Percentiles rank a stretch among this genome's conserved stretches.
These are phyloP conservation scores for Apoderus coryli DNA, from an alignment of 2,888 invertebrate genomes.

Conservation along the genomic window DNA sequence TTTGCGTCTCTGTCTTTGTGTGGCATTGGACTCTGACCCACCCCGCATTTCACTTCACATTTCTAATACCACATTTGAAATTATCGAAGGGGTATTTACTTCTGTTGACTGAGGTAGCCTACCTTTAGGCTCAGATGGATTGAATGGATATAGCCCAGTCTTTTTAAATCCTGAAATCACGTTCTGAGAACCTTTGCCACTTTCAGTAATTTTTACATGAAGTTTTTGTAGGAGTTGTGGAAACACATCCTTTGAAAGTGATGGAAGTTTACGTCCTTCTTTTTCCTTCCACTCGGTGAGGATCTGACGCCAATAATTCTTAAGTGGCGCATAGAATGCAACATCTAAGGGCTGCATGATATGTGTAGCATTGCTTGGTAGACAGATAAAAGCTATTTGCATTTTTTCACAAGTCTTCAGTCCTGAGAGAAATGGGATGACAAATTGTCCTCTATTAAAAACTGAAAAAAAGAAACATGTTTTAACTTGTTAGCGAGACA, in stretches of 20 bases:
- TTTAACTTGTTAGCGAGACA: no score
- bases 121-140: slow-evolving; percentile 7
- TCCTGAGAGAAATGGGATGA: no score
- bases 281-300: slow-evolving; percentile 11
- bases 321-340: slow-evolving; percentile 24
- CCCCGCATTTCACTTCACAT: no score
- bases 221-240: slow-evolving; percentile 8
- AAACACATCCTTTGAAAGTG: slow-evolving; percentile 11
- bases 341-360: slow-evolving; percentile 27
- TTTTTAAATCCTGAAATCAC: slow-evolving; percentile 12
- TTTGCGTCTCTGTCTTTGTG: slow-evolving; percentile 1
- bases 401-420: no score
- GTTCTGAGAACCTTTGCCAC: slow-evolving; percentile 8
- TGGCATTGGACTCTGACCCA: no score
- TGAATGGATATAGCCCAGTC: slow-evolving; percentile 11
- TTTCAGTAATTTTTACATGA: slow-evolving; percentile 8
- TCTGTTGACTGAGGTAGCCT: no score
- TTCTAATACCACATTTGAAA: no score
- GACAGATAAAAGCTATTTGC: no score
- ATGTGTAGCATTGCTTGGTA: slow-evolving; percentile 26
- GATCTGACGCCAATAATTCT: slow-evolving; percentile 19
- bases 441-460: no score
- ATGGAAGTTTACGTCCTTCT: slow-evolving; percentile 9
- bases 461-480: no score
- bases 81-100: no score